A percentile compares a stretch with the other conserved stretches of the same genome.
phyloP scores from a whole-genome alignment of 2,888 invertebrate genomes.

The Allolobophora icterica region DNA sequence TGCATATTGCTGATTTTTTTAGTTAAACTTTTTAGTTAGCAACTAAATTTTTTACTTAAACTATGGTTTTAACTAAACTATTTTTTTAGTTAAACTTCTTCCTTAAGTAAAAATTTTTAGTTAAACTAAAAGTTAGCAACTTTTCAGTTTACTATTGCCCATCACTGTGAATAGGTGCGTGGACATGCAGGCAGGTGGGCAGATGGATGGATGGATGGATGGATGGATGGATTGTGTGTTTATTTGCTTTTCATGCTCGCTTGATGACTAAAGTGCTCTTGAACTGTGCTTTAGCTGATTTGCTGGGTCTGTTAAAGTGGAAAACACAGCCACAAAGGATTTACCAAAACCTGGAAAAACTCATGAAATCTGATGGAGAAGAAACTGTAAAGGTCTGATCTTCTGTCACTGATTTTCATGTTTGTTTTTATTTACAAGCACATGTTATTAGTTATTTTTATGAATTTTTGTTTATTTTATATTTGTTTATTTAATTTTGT shows the following conservation, averaged over 20 bases:
- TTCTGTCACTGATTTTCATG: background rate
- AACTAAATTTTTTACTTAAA: too few relatives aligned
- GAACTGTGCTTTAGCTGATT: constrained; percentile 73
- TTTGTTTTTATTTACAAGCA: background rate
- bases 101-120: too few relatives aligned
- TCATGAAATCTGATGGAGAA: constrained; percentile 82
- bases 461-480: background rate
- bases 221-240: too few relatives aligned
- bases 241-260: background rate
- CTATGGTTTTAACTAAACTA: too few relatives aligned
- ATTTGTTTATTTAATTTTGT: background rate
- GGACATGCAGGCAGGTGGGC: too few relatives aligned
- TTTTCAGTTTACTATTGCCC: too few relatives aligned
- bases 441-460: constrained; percentile 6
- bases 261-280: constrained; percentile 1
- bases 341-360: constrained; percentile 82
- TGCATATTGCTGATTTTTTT: too few relatives aligned
- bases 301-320: constrained; percentile 88
- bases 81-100: too few relatives aligned
- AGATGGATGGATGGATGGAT: too few relatives aligned
- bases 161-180: too few relatives aligned
- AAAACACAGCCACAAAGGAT: constrained; percentile 85
- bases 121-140: too few relatives aligned
- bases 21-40: too few relatives aligned
- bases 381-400: constrained; percentile 79